Conservation (phyloP, 2,113 vertebrate species). For the Todiramphus saurophagus region DNA sequence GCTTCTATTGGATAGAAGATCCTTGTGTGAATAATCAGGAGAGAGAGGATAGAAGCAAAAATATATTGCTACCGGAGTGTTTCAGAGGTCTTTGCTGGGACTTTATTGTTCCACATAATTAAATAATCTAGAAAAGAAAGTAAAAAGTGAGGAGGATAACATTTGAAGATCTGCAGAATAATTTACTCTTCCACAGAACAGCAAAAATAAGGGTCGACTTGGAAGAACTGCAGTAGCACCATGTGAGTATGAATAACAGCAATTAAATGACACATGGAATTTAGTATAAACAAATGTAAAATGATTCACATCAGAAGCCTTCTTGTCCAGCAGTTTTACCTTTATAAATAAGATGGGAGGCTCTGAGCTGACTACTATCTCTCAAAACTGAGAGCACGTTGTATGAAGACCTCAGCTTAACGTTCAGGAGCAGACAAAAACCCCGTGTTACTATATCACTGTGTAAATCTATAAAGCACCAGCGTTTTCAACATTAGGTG, state of each 20-base stretch:
- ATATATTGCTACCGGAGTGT: accelerated
- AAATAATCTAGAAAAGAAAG: not conserved
- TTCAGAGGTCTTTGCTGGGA: not conserved
- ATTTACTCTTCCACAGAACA: not conserved
- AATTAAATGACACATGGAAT: conserved; percentile 6
- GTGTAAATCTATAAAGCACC: not conserved
- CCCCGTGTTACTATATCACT: not conserved
- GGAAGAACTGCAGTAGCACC: not conserved
- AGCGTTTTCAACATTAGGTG: not conserved
- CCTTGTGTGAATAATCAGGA: not conserved
- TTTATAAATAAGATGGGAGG: not conserved
- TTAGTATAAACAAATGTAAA: not conserved
- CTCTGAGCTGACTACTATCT: not conserved
- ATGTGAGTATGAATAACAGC: not conserved
- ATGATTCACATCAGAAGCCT: not conserved
- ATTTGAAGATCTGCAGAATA: not conserved
- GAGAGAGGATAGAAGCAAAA: not conserved
- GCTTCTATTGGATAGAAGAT: not conserved
- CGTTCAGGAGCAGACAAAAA: not conserved
- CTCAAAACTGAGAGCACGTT: not conserved
- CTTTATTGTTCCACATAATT: not conserved
- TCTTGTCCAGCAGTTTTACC: not conserved
- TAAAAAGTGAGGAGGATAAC: not conserved
- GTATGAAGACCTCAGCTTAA: not conserved
- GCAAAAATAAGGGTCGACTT: not conserved